Evolutionary conservation across 2,888 invertebrate genomes (phyloP).

Genomic region (Desoria tigrina): DNA sequence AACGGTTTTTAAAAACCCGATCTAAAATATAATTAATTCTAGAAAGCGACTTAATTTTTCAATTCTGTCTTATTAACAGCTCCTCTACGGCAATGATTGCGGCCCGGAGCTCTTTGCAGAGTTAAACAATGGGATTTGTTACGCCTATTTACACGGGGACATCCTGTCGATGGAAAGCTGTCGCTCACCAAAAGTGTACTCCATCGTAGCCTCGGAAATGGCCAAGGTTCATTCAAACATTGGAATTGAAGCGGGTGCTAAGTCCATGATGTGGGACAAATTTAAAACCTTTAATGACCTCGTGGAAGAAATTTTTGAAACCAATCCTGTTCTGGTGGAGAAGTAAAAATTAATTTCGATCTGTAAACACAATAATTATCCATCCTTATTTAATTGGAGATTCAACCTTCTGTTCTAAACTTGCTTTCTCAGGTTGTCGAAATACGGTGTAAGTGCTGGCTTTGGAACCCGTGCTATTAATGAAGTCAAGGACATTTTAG

Average conservation of each 20-base stretch:
- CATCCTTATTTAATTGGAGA: background rate
- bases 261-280: conserved; percentile 27
- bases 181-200: conserved; percentile 67
- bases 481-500: conserved; percentile 66
- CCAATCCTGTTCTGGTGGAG: conserved; percentile 5
- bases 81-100: conserved; percentile 72
- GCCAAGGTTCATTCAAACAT: conserved; percentile 70
- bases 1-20: background rate
- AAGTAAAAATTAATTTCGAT: conserved; percentile 11
- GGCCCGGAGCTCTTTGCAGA: conserved; percentile 85
- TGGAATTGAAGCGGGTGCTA: background rate
- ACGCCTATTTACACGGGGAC: conserved; percentile 80
- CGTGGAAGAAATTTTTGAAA: conserved; percentile 18
- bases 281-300: conserved; percentile 12
- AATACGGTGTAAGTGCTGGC: conserved; percentile 10
- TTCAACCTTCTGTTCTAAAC: background rate
- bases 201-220: conserved; percentile 76
- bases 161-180: conserved; percentile 70
- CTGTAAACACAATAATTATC: background rate
- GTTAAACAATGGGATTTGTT: conserved; percentile 90
- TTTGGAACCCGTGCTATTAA: conserved; percentile 58
- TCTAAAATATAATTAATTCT: too few species aligned
- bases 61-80: conserved; percentile 54
- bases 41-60: background rate
- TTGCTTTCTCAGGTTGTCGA: conserved; percentile 1